These are phyloP conservation scores for Centropristis striata DNA, from an alignment of 2,113 vertebrate species.

Conservation along the genomic window DNA sequence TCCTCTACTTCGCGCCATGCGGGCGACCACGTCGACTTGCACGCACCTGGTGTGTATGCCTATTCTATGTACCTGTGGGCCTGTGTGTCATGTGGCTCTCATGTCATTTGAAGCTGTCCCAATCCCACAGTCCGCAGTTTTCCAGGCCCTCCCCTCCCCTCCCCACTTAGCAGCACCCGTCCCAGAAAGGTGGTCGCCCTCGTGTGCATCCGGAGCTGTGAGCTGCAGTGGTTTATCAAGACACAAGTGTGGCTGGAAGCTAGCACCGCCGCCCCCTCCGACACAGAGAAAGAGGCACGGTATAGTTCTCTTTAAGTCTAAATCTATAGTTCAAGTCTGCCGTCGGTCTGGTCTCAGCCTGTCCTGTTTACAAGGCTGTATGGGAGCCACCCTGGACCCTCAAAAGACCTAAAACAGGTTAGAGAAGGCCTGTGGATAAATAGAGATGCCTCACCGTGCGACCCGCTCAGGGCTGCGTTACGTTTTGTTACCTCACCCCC, in stretches of 20 bases:
- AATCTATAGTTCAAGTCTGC: conserved; percentile 61
- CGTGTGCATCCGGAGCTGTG: conserved; percentile 56
- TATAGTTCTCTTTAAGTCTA: conserved; percentile 56
- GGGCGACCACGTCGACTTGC: conserved; percentile 30
- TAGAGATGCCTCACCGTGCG: conserved; percentile 37
- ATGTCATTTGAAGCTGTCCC: conserved; percentile 73
- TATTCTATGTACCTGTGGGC: conserved; percentile 50
- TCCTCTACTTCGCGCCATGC: conserved; percentile 34
- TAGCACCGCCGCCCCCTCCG: conserved; percentile 46
- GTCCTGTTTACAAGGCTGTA: conserved; percentile 48
- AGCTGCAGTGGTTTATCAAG: conserved; percentile 71
- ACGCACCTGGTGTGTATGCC: conserved; percentile 24
- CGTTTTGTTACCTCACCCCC: conserved; percentile 28
- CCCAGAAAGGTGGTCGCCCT: conserved; percentile 51
- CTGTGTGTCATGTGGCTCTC: conserved; percentile 74
- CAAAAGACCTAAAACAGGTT: conserved; percentile 28
- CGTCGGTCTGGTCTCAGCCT: conserved; percentile 51
- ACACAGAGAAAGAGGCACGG: conserved; percentile 67
- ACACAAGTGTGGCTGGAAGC: conserved; percentile 72
- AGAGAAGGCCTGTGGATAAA: conserved; percentile 35
- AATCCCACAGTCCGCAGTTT: conserved; percentile 60
- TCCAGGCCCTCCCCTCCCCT: conserved; percentile 23
- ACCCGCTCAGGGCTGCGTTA: conserved; percentile 36
- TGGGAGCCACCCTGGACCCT: conserved; percentile 61
- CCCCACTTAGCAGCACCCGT: conserved; percentile 37